These are phyloP conservation scores for Amazona ochrocephala DNA, from an alignment of 2,797 vertebrate genomes.

Conservation along the genomic window DNA sequence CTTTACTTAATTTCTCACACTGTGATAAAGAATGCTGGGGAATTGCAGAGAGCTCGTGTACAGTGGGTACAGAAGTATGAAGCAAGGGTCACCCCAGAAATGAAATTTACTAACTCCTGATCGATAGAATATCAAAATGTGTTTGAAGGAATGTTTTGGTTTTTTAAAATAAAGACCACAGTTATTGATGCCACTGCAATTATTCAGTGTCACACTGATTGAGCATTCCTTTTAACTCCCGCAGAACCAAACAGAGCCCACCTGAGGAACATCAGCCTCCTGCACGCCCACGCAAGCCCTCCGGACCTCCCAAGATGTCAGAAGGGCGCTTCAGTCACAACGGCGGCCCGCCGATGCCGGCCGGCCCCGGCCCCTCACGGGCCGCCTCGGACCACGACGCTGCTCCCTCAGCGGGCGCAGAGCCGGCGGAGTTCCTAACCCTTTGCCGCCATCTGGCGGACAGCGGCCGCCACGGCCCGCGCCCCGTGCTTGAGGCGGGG, in stretches of 20 bases:
- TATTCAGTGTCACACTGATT: rapidly evolving
- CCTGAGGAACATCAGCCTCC: neutral
- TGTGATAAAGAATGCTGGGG: neutral
- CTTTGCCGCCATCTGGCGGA: slow-evolving; percentile 74
- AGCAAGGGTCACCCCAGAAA: neutral
- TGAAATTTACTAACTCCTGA: neutral
- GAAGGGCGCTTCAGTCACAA: neutral
- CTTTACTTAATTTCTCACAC: neutral
- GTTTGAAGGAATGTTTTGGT: neutral
- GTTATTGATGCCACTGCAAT: rapidly evolving
- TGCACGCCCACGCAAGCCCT: neutral
- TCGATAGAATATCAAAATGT: neutral
- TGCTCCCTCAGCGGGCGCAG: neutral
- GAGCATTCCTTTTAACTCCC: rapidly evolving
- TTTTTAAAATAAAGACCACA: neutral
- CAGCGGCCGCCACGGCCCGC: neutral
- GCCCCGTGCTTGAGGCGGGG: too few relatives aligned
- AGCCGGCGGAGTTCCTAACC: neutral
- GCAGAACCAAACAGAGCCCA: neutral
- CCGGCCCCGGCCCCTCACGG: neutral
- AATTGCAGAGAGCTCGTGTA: neutral
- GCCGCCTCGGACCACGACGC: too few relatives aligned
- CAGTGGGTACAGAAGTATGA: neutral
- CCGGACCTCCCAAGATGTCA: neutral
- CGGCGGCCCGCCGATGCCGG: neutral